phyloP scores from a whole-genome alignment of 1,140 invertebrate species.

The Cataglyphis hispanica region DNA sequence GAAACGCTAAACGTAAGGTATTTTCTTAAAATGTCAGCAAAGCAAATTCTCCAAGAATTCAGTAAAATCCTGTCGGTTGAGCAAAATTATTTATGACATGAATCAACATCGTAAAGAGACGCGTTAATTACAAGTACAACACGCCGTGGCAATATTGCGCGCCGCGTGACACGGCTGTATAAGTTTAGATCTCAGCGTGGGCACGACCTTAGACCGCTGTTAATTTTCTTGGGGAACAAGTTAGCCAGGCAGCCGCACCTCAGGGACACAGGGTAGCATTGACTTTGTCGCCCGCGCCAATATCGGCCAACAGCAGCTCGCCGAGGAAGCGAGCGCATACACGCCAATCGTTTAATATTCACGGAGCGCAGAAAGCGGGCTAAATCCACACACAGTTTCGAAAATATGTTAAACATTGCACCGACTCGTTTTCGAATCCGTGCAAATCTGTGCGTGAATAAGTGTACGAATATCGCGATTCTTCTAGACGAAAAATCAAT shows the following conservation, averaged over 20 bases:
- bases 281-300: conserved; percentile 9
- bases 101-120: conserved; percentile 16
- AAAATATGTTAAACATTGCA: conserved; percentile 30
- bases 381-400: conserved; percentile 29
- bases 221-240: conserved; percentile 36
- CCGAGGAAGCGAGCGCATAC: not conserved
- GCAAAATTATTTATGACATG: conserved; percentile 33
- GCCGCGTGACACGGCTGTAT: conserved; percentile 36
- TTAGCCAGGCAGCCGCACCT: not conserved
- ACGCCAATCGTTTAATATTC: conserved; percentile 27
- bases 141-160: conserved; percentile 44
- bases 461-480: conserved; percentile 6
- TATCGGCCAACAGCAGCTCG: not conserved
- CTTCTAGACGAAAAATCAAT: conserved; percentile 25
- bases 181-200: conserved; percentile 29
- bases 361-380: conserved; percentile 18
- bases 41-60: too few species aligned
- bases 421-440: not conserved
- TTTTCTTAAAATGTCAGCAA: too few species aligned
- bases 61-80: not conserved
- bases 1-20: too few species aligned
- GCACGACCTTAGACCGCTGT: conserved; percentile 34
- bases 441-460: not conserved
- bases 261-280: not conserved
- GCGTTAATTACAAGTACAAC: conserved; percentile 18